Base-by-base conservation (phyloP, 2,113 vertebrate genomes). In the Hepsetus odoe region DNA sequence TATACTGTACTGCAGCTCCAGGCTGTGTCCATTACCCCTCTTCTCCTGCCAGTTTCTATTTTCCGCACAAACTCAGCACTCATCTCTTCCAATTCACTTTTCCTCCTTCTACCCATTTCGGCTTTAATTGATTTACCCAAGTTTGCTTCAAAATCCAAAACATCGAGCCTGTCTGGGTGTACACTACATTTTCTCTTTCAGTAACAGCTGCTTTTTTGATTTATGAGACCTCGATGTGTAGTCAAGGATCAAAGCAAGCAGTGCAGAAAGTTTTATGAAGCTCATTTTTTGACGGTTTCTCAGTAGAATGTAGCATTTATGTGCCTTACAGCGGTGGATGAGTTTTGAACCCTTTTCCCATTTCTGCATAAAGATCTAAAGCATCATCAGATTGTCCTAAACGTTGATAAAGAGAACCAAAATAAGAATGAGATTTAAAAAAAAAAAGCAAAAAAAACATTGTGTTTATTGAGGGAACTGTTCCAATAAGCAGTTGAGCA, bases 81-180 rank as follows among this genome's bases (percentile, higher is more conserved):
- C 30, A 56, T 56, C 69, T 72, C 6, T 10, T 12, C 30, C 32
- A 2, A 18, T 16, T 26, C 51, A n/a, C 3, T 18, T 49, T 71
- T 51, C 13, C 16, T 71, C n/a, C 22, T 30, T 30, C 13, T 64
- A 53, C 18, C 11, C n/a, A 30, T 38, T 40, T 38, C 5, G 24
- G 42, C 42, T 72, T 72, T 72, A 69, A 55, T 55, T 71, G 33
- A 14, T 42, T 65, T 64, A 26, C n/a, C 14, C 22, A 40, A 20
- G 32, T 64, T 24, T 35, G 35, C 76, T n/a, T 79, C 40, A 64
- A 65, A 42, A 22, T 10, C 5, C 56, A 1, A 59, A 28, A 59
- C 56, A 59, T 38, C 20, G 49, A 53, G 24, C 20, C 4, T 11
- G 49, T 14, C 49, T 56, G 24, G 10, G 22, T 56, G 62, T 55